Evolutionary conservation across 2,113 vertebrate species (phyloP).

Genomic region (Ploceus nigricollis): DNA sequence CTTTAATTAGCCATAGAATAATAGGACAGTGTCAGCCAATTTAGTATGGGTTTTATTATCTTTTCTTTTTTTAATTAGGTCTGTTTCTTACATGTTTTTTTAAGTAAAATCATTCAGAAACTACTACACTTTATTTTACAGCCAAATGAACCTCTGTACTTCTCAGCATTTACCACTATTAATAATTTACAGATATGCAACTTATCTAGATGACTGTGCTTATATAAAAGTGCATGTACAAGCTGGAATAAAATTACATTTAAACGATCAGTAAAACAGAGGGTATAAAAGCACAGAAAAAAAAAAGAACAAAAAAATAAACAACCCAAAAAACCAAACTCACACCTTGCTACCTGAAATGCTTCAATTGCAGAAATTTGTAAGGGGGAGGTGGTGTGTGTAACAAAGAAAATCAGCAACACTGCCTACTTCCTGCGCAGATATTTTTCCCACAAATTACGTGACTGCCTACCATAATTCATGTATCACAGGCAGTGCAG

Average conservation of each 20-base stretch:
- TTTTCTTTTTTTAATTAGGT: not conserved
- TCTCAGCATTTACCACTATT: not conserved
- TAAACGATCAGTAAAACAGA: not conserved
- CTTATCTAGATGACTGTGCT: not conserved
- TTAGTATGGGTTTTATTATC: fast-evolving
- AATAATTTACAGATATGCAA: not conserved
- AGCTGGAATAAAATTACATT: not conserved
- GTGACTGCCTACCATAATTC: not conserved
- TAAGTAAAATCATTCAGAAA: not conserved
- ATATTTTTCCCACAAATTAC: not conserved
- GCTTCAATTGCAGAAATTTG: not conserved
- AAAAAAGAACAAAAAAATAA: not conserved
- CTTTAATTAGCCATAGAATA: not conserved
- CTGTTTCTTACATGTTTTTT: not conserved
- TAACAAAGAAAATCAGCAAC: not conserved
- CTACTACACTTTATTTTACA: not conserved
- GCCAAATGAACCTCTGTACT: not conserved
- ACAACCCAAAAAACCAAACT: not conserved
- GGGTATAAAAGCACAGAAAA: not conserved
- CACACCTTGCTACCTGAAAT: not conserved
- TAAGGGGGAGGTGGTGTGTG: not conserved
- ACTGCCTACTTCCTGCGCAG: not conserved
- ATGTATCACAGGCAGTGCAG: not conserved
- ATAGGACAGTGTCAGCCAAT: not conserved
- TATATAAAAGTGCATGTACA: not conserved